phyloP scores from a whole-genome alignment of 2,113 vertebrate genomes.

The Zosterops pallidus region DNA sequence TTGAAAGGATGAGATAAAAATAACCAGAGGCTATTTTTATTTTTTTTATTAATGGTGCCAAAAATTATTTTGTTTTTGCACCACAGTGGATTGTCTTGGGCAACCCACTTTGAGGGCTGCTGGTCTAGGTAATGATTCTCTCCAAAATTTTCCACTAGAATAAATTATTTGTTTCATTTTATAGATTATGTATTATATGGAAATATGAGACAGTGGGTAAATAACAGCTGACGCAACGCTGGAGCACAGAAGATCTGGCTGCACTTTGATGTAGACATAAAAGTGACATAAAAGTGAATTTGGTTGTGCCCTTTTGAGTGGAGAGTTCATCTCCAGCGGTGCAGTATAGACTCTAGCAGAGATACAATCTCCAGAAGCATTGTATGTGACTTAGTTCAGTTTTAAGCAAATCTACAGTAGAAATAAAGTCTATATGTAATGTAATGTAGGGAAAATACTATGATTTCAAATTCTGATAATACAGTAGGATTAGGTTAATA shows the following conservation, averaged over 20 bases:
- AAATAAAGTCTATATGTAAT: not conserved
- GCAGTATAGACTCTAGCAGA: not conserved
- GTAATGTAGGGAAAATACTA: not conserved
- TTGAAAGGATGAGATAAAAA: not conserved
- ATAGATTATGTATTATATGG: not conserved
- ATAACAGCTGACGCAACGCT: not conserved
- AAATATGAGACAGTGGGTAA: not conserved
- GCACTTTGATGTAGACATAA: not conserved
- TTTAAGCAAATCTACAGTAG: not conserved
- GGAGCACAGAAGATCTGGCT: not conserved
- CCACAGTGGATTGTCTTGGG: not conserved
- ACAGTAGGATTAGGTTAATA: not conserved
- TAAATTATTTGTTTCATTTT: not conserved
- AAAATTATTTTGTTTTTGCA: not conserved
- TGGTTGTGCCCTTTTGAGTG: not conserved
- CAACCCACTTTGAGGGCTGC: not conserved
- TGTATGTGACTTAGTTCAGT: not conserved
- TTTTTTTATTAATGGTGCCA: not conserved
- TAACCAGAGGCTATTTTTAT: not conserved
- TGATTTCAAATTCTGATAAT: not conserved
- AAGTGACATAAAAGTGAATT: not conserved
- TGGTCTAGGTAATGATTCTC: not conserved
- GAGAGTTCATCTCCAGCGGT: not conserved
- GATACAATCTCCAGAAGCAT: not conserved
- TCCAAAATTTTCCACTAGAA: not conserved